These are phyloP conservation scores for Tholera decimalis DNA, from an alignment of 2,888 invertebrate genomes.

Conservation along the genomic window DNA sequence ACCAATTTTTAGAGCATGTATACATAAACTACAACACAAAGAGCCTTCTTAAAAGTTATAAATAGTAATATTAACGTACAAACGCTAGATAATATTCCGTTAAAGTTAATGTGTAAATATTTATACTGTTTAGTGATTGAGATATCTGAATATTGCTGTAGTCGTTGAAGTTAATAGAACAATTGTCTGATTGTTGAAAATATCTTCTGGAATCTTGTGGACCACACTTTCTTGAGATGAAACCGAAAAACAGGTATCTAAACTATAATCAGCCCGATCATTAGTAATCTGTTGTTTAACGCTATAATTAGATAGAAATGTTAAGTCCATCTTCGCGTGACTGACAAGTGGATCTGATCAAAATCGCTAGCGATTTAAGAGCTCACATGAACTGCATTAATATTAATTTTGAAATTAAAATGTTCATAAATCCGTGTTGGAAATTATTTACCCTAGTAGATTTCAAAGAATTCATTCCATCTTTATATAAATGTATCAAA, in stretches of 20 bases:
- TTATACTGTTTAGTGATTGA: conserved; percentile 34
- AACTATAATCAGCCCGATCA: background rate
- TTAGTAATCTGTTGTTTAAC: background rate
- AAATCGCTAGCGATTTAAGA: background rate
- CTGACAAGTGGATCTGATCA: background rate
- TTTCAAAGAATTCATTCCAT: conserved; percentile 38
- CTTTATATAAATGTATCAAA: conserved; percentile 28
- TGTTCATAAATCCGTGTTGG: background rate
- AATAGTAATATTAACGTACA: conserved; percentile 27
- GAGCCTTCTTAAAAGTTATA: conserved; percentile 18
- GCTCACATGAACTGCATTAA: background rate
- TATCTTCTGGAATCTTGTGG: background rate
- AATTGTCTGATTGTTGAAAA: background rate
- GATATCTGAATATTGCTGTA: conserved; percentile 1
- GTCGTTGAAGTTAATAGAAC: background rate
- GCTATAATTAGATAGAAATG: too few relatives aligned
- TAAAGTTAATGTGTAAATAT: conserved; percentile 40
- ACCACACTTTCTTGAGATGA: background rate
- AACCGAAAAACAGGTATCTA: background rate
- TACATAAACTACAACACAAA: background rate
- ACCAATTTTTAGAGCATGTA: conserved; percentile 10
- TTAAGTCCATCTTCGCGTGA: too few relatives aligned
- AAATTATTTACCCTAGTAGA: conserved; percentile 5
- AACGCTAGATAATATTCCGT: conserved; percentile 38
- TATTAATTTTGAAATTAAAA: background rate